Evolutionary conservation across 1,140 invertebrate genomes (phyloP).

Genomic region (Popillia japonica): DNA sequence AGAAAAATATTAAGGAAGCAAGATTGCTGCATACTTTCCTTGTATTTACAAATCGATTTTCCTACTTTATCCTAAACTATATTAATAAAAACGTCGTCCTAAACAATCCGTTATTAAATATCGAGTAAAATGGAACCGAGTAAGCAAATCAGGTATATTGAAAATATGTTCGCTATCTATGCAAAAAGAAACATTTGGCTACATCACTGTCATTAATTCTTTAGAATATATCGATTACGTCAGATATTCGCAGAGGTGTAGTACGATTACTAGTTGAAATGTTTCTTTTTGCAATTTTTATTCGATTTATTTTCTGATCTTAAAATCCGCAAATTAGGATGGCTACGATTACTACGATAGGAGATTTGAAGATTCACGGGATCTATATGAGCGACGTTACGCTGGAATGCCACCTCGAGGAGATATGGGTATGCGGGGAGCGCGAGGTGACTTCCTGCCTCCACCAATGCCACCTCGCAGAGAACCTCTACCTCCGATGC

Average conservation of each 20-base stretch:
- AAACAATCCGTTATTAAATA: background rate
- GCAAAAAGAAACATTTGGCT: no score
- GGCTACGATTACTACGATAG: slow-evolving; percentile 84
- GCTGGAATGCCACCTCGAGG: slow-evolving; percentile 71
- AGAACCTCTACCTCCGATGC: slow-evolving; percentile 73
- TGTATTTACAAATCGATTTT: background rate
- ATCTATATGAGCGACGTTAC: slow-evolving; percentile 81
- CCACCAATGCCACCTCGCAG: slow-evolving; percentile 68
- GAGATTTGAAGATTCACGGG: slow-evolving; percentile 77
- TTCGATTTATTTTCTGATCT: slow-evolving; percentile 40
- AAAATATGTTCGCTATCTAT: no score
- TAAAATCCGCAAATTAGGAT: slow-evolving; percentile 67
- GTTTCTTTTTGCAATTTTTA: slow-evolving; percentile 1
- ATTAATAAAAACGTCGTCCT: background rate
- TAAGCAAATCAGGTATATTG: background rate
- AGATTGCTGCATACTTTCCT: background rate
- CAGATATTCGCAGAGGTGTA: no score
- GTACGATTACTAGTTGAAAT: background rate
- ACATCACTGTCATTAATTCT: no score
- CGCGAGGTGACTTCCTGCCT: no score
- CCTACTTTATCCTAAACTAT: no score
- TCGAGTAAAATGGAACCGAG: background rate
- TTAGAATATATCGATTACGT: no score
- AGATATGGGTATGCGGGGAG: slow-evolving; percentile 71
- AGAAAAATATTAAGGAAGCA: background rate